Evolutionary conservation across 2,888 invertebrate genomes (phyloP), one percentile per base, ranked within the genome.

Genomic region (Ptychoptera contaminata): DNA sequence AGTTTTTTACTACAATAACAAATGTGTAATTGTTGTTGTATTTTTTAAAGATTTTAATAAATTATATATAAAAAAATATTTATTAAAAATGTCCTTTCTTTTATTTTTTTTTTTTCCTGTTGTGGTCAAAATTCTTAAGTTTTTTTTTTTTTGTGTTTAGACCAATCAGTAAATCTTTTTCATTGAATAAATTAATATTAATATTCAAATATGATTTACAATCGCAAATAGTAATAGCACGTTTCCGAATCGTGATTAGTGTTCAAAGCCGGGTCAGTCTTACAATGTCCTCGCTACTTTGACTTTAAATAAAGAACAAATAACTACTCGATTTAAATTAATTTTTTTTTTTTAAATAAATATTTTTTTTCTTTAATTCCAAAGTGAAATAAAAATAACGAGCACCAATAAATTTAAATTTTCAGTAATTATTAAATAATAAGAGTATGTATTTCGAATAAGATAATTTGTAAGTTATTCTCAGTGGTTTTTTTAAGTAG

Each of bases 191-290:
- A 11, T 32, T 32, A 3, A 11, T 11, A 7, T 47, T 31, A 34
- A 23, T 29, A 38, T 42, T 40, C 35, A 37, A 38, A 38, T 29
- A 42, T 37, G n/a, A 38, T 12, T 40, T 37, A 42, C 38, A 40
- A 43, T 45, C 42, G 46, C 43, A 31, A 35, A 39, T 14, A 31
- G 30, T 40, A 31, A 16, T 31, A 40, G 15, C 30, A 31, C 31
- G 15, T 40, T 14, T 30, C 16, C 15, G 30, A 40, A 29, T 42
- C 34, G 34, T 23, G 23, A 23, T 23, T 16, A 16, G 31, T 30
- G 36, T 44, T 36, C 49, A 49, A 47, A 49, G 50, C 50, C 46
- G 50, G 50, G 50, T 50, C 50, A 50, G 50, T 50, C 50, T 50
- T 50, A 43, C 43, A 40, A 34, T 39, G 42, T 42, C 42, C 14